Evolutionary conservation across 1,140 invertebrate genomes (phyloP).

Genomic region (Meteorus sp.): DNA sequence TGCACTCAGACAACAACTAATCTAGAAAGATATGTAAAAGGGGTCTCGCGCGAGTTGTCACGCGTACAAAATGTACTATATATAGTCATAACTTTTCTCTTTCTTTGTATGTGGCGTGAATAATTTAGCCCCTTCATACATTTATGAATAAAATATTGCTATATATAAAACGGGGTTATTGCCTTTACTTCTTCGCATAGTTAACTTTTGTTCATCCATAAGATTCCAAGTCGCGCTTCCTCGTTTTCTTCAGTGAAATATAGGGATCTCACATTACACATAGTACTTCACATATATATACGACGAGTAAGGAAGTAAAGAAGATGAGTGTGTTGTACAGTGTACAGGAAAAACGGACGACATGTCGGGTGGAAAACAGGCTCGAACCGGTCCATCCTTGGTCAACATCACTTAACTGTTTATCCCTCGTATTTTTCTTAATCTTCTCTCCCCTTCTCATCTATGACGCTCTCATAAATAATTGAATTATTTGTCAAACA

Average conservation of each 20-base stretch:
- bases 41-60: background rate
- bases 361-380: background rate
- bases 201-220: background rate
- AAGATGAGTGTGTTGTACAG: too few relatives aligned
- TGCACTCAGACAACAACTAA: too few relatives aligned
- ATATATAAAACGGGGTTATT: too few relatives aligned
- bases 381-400: background rate
- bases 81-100: background rate
- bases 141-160: too few relatives aligned
- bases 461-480: background rate
- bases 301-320: too few relatives aligned
- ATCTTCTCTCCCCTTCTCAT: too few relatives aligned
- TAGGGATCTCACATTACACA: too few relatives aligned
- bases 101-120: background rate
- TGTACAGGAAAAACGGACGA: background rate
- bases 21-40: background rate
- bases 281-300: too few relatives aligned
- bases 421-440: background rate
- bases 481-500: constrained; percentile 1
- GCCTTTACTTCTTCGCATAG: too few relatives aligned
- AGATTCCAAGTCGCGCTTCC: background rate
- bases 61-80: background rate
- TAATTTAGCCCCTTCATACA: too few relatives aligned
- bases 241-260: background rate
- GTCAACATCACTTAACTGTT: background rate